Evolutionary conservation across 2,113 vertebrate species (phyloP).

Genomic region (Lophotis ruficrista): DNA sequence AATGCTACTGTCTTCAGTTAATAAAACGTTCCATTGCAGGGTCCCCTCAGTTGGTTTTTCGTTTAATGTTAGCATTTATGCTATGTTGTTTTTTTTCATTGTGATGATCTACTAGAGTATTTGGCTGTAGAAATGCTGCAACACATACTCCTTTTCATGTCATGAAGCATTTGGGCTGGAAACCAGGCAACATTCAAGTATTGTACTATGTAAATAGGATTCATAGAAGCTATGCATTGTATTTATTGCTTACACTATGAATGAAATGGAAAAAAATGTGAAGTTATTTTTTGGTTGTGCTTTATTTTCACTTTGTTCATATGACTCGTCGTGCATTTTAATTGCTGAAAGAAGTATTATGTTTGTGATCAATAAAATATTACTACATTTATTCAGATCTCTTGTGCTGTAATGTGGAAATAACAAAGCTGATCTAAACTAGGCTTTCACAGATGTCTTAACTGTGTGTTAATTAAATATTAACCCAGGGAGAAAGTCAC

Average conservation of each 20-base stretch:
- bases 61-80: neutral
- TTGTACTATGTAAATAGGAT: constrained; percentile 62
- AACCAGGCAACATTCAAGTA: constrained; percentile 46
- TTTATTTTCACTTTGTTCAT: constrained; percentile 55
- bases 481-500: neutral
- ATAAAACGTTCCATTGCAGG: neutral
- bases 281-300: constrained; percentile 57
- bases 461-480: neutral
- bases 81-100: neutral
- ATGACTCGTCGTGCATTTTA: constrained; percentile 37
- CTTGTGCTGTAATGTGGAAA: neutral
- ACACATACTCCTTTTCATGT: neutral
- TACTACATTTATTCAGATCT: neutral
- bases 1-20: constrained; percentile 19
- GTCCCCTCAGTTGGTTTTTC: neutral
- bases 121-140: constrained; percentile 15
- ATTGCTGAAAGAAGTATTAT: constrained; percentile 31
- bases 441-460: neutral
- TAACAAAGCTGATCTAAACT: neutral
- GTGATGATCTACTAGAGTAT: neutral
- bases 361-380: constrained; percentile 62
- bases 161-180: constrained; percentile 66
- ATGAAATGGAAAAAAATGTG: constrained; percentile 56
- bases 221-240: constrained; percentile 20
- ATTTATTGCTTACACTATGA: constrained; percentile 68